These are phyloP conservation scores for Hymenochirus boettgeri DNA, from an alignment of 2,113 vertebrate species.

Conservation along the genomic window DNA sequence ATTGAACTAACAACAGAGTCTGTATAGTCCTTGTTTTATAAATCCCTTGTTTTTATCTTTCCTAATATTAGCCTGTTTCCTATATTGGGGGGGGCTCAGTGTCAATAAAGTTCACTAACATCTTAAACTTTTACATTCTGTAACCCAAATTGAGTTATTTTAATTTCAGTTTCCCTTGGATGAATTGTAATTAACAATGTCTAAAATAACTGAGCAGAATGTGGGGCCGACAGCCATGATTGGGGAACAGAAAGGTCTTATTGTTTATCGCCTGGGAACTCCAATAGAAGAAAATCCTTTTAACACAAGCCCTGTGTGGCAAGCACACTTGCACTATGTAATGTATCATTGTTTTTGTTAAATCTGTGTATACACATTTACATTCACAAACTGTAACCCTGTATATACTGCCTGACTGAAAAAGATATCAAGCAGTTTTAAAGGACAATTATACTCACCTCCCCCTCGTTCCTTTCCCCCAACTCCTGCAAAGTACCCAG, in stretches of 20 bases:
- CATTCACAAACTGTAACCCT: too few species aligned
- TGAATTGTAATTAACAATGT: constrained; percentile 47
- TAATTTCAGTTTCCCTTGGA: constrained; percentile 46
- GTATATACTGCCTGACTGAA: too few species aligned
- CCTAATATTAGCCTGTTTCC: background rate
- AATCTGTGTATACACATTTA: too few species aligned
- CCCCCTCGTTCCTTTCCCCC: too few species aligned
- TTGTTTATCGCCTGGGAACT: constrained; percentile 16
- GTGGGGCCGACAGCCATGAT: constrained; percentile 18
- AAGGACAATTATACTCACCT: too few species aligned
- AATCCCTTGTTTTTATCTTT: too few species aligned
- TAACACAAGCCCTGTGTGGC: too few species aligned
- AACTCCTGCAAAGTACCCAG: too few species aligned
- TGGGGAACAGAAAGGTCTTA: constrained; percentile 26
- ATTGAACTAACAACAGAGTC: background rate
- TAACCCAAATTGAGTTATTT: constrained; percentile 53
- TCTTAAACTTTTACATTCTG: constrained; percentile 49
- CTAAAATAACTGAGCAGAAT: constrained; percentile 44
- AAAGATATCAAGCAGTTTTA: too few species aligned
- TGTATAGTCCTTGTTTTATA: constrained; percentile 37
- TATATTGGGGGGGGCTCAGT: background rate
- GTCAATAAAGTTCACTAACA: constrained; percentile 36
- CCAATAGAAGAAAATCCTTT: too few species aligned
- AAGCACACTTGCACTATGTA: too few species aligned
- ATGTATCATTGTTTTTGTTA: too few species aligned